These are phyloP conservation scores for Neomorphus geoffroyi DNA, from an alignment of 2,797 vertebrate genomes.

Conservation along the genomic window DNA sequence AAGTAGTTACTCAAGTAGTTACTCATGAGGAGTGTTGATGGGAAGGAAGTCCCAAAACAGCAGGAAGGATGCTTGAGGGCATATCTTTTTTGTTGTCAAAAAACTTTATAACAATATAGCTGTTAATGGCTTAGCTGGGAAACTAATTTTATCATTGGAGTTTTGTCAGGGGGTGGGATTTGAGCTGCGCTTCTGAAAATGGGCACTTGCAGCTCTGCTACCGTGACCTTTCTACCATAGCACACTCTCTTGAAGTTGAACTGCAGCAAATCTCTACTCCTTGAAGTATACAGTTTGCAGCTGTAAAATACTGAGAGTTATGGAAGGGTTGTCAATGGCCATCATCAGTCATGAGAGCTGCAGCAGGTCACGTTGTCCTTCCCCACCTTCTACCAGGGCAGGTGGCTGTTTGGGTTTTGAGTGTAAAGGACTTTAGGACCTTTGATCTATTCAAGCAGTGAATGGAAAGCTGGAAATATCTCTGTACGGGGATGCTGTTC, in stretches of 20 bases:
- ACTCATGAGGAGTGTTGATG: not conserved
- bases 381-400: fast-evolving
- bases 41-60: not conserved
- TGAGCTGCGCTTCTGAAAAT: not conserved
- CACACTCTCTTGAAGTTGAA: not conserved
- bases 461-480: not conserved
- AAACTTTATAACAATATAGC: not conserved
- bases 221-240: not conserved
- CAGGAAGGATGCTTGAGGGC: not conserved
- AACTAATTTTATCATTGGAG: not conserved
- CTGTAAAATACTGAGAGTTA: not conserved
- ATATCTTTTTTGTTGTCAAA: not conserved
- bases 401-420: not conserved
- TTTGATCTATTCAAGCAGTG: not conserved
- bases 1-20: not conserved
- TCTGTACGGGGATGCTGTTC: not conserved
- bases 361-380: not conserved
- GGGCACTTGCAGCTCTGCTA: not conserved
- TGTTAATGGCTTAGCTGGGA: not conserved
- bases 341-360: not conserved
- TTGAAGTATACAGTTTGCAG: not conserved
- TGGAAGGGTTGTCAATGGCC: not conserved
- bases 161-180: not conserved
- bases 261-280: not conserved
- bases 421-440: not conserved